Percentiles rank a stretch among this genome's conserved stretches.
Evolutionary conservation across 2,113 vertebrate genomes (phyloP).

Genomic region (Varanus salvator): DNA sequence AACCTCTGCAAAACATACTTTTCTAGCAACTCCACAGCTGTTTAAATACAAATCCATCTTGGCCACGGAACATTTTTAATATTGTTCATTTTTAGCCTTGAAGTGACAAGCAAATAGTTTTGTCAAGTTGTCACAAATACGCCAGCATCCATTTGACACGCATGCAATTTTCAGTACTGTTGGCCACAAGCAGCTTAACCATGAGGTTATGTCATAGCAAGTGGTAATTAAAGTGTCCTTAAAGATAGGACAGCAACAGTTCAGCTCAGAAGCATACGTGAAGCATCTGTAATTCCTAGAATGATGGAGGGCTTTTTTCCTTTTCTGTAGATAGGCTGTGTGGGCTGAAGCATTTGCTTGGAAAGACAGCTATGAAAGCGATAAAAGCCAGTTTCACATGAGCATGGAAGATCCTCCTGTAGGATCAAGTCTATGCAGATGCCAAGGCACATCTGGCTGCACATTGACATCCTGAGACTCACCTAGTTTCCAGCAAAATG

Average conservation of each 20-base stretch:
- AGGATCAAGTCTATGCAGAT: neutral
- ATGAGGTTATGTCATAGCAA: neutral
- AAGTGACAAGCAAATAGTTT: slow-evolving; percentile 16
- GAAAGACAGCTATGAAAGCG: neutral
- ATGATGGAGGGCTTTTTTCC: neutral
- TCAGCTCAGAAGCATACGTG: neutral
- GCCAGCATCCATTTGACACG: neutral
- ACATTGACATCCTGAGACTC: neutral
- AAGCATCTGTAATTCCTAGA: neutral
- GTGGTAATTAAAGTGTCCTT: slow-evolving; percentile 23
- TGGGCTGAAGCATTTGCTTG: neutral
- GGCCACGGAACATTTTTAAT: slow-evolving; percentile 21
- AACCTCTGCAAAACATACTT: neutral
- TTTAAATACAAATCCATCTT: slow-evolving; percentile 26
- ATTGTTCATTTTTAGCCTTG: neutral
- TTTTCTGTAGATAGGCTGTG: neutral
- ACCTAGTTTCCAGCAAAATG: no score
- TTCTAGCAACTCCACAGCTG: slow-evolving; percentile 1
- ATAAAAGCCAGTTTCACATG: neutral
- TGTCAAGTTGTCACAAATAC: slow-evolving; percentile 49
- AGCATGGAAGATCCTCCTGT: neutral
- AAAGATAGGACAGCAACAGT: neutral
- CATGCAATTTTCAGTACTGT: slow-evolving; percentile 10
- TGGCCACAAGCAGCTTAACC: slow-evolving; percentile 35
- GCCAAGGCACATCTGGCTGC: neutral